A percentile compares a stretch with the other conserved stretches of the same genome.
These are phyloP conservation scores for Pyxicephalus adspersus DNA, from an alignment of 2,113 vertebrate genomes.

Conservation along the genomic window DNA sequence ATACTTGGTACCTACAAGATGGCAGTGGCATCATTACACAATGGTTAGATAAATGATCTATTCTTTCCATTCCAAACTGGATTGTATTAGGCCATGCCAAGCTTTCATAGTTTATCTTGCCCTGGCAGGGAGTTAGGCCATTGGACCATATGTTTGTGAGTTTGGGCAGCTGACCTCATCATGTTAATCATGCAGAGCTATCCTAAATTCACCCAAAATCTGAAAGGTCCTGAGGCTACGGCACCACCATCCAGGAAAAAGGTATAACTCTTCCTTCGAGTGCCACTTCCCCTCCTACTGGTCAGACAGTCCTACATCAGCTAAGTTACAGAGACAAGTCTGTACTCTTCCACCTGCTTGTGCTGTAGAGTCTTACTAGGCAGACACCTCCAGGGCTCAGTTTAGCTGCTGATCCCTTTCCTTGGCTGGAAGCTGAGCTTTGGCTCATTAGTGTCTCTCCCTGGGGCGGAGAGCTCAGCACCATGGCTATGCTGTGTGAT, in stretches of 20 bases:
- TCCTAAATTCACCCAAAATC: too few relatives aligned
- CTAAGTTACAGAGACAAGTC: background rate
- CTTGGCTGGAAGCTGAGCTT: constrained; percentile 49
- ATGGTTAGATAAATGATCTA: too few relatives aligned
- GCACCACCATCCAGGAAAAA: background rate
- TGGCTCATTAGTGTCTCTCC: constrained; percentile 67
- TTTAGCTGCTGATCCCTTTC: constrained; percentile 68
- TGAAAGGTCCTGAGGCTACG: background rate
- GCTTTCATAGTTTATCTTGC: too few relatives aligned
- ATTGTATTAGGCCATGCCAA: too few relatives aligned
- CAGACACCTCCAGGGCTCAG: constrained; percentile 33
- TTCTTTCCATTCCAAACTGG: too few relatives aligned
- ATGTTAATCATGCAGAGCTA: too few relatives aligned
- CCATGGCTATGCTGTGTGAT: constrained; percentile 83
- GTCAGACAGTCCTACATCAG: background rate
- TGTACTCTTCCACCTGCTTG: constrained; percentile 9
- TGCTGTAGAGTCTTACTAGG: constrained; percentile 15
- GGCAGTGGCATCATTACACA: too few relatives aligned
- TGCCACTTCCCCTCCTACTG: background rate
- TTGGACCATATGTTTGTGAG: too few relatives aligned
- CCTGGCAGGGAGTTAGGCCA: too few relatives aligned
- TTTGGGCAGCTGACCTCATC: too few relatives aligned
- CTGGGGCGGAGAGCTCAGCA: constrained; percentile 68
- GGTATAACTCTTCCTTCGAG: background rate
- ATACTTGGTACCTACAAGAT: too few relatives aligned